Base-by-base conservation (phyloP, 2,888 invertebrate genomes). In the Steinernema scapterisci region DNA sequence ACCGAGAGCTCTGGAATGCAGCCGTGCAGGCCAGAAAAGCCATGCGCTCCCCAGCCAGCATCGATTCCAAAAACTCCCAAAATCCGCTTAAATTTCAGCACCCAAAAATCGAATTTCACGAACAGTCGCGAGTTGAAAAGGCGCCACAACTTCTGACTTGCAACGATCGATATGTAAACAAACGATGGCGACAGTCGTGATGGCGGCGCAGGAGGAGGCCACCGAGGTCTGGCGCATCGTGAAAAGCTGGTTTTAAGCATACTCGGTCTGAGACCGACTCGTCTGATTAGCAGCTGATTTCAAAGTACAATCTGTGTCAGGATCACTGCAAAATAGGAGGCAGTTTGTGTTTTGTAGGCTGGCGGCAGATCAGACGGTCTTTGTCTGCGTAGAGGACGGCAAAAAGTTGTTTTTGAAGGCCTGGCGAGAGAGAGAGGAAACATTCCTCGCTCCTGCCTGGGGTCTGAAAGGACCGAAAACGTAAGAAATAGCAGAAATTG, bases 81-180 rank as follows among this genome's bases (percentile, higher is more conserved):
- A 19, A 7, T 19, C 48, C 45, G 7, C 45, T 7, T 44, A 7
- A 13, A 44, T 44, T 44, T 44, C 9, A 44, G 45, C 45, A 7
- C 45, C 13, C 13, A 48, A 48, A 48, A 48, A 5, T 7, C 48
- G 16, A 48, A 38, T 6, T 6, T 9, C 38, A 9, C 38, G 38
- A 38, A 38, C 38, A 38, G 38, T n/a, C n/a, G n/a, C n/a, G n/a
- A n/a, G n/a, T n/a, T n/a, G n/a, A 44, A 44, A 44, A 44, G 7
- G 13, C 48, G 19, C 48, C 19, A 48, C 16, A 48, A 48, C 5
- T 48, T n/a, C 48, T 48, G 16, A 19, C 48, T 48, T 23, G 16
- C 27, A 27, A 63, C 25, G 38, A 63, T 63, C 63, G 31, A 63
- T 63, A 48, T 48, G 48, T 19, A 48, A 48, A 48, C 48, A 48